Percentiles rank a stretch among this genome's conserved stretches.
Conservation (phyloP, 2,888 invertebrate genomes). For the Sinohyriopsis cumingii region DNA sequence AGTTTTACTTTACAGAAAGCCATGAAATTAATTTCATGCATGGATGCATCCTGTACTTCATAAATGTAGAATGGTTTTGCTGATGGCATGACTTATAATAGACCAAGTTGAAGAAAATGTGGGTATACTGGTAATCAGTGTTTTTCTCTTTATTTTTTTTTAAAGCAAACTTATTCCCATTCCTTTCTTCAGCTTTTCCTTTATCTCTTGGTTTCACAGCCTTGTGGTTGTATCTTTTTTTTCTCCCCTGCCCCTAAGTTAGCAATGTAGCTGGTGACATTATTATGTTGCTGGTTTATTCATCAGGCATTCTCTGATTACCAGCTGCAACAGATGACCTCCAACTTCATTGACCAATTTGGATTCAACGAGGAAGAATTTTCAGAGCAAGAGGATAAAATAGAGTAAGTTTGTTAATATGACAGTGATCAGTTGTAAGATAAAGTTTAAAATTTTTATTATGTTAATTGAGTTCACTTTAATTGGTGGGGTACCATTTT, state of each 20-base stretch:
- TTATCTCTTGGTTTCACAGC: not conserved
- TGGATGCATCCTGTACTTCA: too few relatives aligned
- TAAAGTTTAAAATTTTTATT: not conserved
- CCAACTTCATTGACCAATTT: conserved; percentile 78
- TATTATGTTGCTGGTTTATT: conserved; percentile 52
- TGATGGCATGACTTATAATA: too few relatives aligned
- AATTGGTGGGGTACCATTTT: too few relatives aligned
- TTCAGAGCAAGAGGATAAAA: conserved; percentile 76
- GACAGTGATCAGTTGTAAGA: not conserved
- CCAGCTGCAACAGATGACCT: conserved; percentile 78
- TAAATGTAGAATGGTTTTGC: too few relatives aligned
- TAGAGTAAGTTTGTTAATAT: conserved; percentile 65
- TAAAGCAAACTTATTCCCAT: not conserved
- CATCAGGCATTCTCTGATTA: conserved; percentile 77
- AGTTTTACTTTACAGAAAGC: too few relatives aligned
- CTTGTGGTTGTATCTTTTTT: conserved; percentile 4
- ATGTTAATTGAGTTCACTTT: too few relatives aligned
- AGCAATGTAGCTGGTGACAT: conserved; percentile 33
- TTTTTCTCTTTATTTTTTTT: not conserved
- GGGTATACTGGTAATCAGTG: too few relatives aligned
- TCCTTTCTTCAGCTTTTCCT: not conserved
- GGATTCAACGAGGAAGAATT: conserved; percentile 80
- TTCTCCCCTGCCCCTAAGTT: not conserved
- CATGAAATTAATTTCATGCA: too few relatives aligned
- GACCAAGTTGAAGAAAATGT: too few relatives aligned